Base-by-base conservation (phyloP, 2,797 vertebrate genomes). In the Cryptoblepharus egeriae region DNA sequence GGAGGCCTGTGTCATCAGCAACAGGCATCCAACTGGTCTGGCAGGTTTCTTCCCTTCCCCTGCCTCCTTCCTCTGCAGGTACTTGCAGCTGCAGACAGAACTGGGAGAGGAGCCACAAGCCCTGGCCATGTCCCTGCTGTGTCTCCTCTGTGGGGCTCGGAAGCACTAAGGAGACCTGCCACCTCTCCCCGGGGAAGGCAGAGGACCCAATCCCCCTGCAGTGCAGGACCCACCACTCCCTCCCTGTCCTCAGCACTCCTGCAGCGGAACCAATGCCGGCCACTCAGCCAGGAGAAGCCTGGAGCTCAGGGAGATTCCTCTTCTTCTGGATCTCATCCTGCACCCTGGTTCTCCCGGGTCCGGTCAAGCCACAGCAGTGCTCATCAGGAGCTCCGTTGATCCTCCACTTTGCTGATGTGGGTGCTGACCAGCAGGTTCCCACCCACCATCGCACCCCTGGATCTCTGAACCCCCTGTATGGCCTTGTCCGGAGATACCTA, bases 381-480 rank as follows among this genome's bases (percentile, higher is more conserved):
- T 78, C 81, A 0, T 68, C 63, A 0, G 12, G 84, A 0, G 1
- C 87, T 5, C 85, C 79, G 0, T 57, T 67, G 0, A 87, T 73
- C 3, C 93, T 96, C 30, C 79, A 61, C 1, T 96, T 96, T 91
- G 45, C 87, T 1, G 89, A 89, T 1, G 80, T 64, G 1, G 90
- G 93, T 2, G 89, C 90, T 1, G 83, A 88, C 30, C 90, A 90
- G 1, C 90, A 84, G 73, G 89, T 95, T 81, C 89, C 93, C 0
- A 88, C 93, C 2, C 85, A 85, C 52, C 85, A 73, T 63, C 89
- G 91, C 0, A 42, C 91, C 0, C 90, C 92, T 0, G 92, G 94
- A 24, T 61, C 91, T 1, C 86, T 96, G 52, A 92, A 94, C 60
- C 91, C 93, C 1, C 93, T 97, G 55, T 97, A 95, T 0, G 8